Percentiles rank a stretch among this genome's conserved stretches.
These are phyloP conservation scores for Chelonus formosanus DNA, from an alignment of 2,888 invertebrate species.

Conservation along the genomic window DNA sequence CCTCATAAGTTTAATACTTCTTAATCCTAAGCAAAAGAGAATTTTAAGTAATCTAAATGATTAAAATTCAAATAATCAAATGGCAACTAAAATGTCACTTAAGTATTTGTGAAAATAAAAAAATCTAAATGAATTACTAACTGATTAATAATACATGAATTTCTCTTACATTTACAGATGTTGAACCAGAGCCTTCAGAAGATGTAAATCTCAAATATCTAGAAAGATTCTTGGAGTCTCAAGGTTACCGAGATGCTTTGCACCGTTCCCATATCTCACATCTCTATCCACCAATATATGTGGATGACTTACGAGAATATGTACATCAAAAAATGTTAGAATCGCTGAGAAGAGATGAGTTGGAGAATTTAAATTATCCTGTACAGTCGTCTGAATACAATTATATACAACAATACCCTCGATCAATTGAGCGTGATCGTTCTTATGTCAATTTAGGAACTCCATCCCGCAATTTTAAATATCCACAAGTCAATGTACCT, in stretches of 20 bases:
- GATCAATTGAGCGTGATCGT: conserved; percentile 18
- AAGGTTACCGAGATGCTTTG: conserved; percentile 34
- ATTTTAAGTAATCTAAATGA: too few relatives aligned
- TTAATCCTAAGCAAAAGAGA: too few relatives aligned
- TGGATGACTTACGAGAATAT: conserved; percentile 41
- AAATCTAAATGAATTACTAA: too few relatives aligned
- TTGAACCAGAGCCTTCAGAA: conserved; percentile 47
- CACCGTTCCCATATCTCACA: conserved; percentile 31
- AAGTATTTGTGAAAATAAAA: too few relatives aligned
- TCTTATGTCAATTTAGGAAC: conserved; percentile 27
- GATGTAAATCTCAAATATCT: conserved; percentile 49
- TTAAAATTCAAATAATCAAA: too few relatives aligned
- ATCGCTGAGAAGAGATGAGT: conserved; percentile 40
- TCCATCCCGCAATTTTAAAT: conserved; percentile 5
- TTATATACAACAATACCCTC: conserved; percentile 32
- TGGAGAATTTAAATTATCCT: conserved; percentile 38
- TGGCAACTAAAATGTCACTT: too few relatives aligned
- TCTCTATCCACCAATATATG: conserved; percentile 34
- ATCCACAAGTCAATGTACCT: conserved; percentile 24
- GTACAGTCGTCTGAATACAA: conserved; percentile 37
- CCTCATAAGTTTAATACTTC: too few relatives aligned
- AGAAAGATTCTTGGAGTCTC: conserved; percentile 48
- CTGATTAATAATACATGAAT: background rate
- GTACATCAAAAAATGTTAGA: conserved; percentile 43
- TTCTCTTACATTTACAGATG: conserved; percentile 45